Evolutionary conservation across 2,888 invertebrate species (phyloP).

Genomic region (Nemapogon koenigi): DNA sequence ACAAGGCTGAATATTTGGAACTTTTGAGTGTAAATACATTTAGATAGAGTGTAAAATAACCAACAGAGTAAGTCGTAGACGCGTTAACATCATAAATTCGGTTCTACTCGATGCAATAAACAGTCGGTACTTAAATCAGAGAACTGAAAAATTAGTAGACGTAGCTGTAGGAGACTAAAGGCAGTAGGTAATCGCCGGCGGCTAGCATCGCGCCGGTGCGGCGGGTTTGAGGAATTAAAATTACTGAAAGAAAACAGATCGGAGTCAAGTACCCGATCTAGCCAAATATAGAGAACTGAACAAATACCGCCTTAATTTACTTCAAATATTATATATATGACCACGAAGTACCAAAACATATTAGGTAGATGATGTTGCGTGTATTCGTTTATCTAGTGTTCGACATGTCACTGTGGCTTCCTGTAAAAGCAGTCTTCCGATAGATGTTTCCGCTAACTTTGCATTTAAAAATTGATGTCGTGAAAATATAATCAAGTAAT

Average conservation of each 20-base stretch:
- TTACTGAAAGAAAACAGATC: slow-evolving; percentile 39
- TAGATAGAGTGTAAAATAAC: slow-evolving; percentile 3
- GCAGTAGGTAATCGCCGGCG: background rate
- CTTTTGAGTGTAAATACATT: slow-evolving; percentile 29
- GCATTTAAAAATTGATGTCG: slow-evolving; percentile 50
- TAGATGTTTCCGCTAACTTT: slow-evolving; percentile 55
- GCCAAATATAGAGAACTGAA: slow-evolving; percentile 61
- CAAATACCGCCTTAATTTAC: slow-evolving; percentile 56
- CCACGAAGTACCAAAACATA: slow-evolving; percentile 36
- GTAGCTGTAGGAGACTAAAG: background rate
- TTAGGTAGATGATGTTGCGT: slow-evolving; percentile 25
- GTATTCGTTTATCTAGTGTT: slow-evolving; percentile 44
- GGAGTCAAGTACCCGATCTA: slow-evolving; percentile 46
- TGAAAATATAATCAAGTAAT: too few relatives aligned
- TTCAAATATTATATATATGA: slow-evolving; percentile 47
- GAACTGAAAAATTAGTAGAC: background rate
- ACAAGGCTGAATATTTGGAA: slow-evolving; percentile 31
- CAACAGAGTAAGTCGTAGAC: slow-evolving; percentile 2
- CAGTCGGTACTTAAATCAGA: slow-evolving; percentile 3
- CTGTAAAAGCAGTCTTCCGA: slow-evolving; percentile 63
- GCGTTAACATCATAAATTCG: slow-evolving; percentile 19
- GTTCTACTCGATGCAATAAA: slow-evolving; percentile 1
- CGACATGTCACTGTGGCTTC: slow-evolving; percentile 56
- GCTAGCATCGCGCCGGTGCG: too few relatives aligned
- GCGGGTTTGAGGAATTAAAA: too few relatives aligned